phyloP scores from a whole-genome alignment of 2,113 vertebrate species.

The Epinephelus moara region DNA sequence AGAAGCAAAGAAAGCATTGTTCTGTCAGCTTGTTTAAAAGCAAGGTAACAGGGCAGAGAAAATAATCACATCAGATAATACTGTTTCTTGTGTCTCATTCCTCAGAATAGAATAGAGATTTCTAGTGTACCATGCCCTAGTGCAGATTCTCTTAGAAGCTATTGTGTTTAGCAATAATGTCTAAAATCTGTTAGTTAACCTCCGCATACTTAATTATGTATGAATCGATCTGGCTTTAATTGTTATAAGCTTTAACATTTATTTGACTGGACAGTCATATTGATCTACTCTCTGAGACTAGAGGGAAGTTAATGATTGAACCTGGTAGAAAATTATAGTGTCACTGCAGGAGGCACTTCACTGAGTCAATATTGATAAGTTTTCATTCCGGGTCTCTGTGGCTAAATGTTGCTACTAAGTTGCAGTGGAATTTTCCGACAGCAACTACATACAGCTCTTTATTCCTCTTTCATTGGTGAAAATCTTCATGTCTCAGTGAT shows the following conservation, averaged over 20 bases:
- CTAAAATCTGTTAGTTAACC: slow-evolving; percentile 1
- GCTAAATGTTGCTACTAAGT: not conserved
- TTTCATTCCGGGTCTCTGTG: not conserved
- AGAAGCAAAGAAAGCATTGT: slow-evolving; percentile 3
- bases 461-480: not conserved
- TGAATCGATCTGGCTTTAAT: slow-evolving; percentile 6
- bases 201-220: slow-evolving; percentile 15
- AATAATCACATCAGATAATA: not conserved
- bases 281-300: slow-evolving; percentile 10
- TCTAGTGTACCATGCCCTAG: not conserved
- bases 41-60: not conserved
- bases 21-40: slow-evolving; percentile 8
- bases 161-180: not conserved
- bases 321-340: not conserved
- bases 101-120: not conserved
- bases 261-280: slow-evolving; percentile 20
- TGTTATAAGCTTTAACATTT: slow-evolving; percentile 10
- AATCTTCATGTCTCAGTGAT: not conserved
- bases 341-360: slow-evolving; percentile 4
- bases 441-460: not conserved
- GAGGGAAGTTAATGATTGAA: slow-evolving; percentile 4
- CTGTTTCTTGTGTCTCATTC: not conserved
- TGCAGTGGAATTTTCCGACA: not conserved
- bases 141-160: not conserved
- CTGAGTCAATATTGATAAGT: not conserved